Percentiles rank a stretch among this genome's conserved stretches.
These are phyloP conservation scores for Lucifuga dentata DNA, from an alignment of 2,113 vertebrate genomes.

Conservation along the genomic window DNA sequence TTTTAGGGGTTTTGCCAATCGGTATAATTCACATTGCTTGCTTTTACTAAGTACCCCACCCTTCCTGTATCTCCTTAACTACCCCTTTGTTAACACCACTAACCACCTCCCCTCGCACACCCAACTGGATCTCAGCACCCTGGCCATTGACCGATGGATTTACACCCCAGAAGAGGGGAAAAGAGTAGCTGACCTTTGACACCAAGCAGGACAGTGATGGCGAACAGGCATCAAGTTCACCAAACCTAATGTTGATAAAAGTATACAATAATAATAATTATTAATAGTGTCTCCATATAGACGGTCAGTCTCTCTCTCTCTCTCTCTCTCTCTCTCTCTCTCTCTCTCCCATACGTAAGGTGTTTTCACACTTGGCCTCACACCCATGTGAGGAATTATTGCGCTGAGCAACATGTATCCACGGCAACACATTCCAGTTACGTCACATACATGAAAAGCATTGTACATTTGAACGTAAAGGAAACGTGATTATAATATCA, in stretches of 20 bases:
- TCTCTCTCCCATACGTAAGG: too few relatives aligned
- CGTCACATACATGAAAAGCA: too few relatives aligned
- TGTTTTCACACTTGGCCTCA: too few relatives aligned
- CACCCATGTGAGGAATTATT: too few relatives aligned
- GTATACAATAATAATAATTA: not conserved
- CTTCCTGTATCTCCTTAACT: constrained; percentile 44
- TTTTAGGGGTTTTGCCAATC: constrained; percentile 14
- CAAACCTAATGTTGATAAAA: not conserved
- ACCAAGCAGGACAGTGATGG: constrained; percentile 19
- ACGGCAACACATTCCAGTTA: too few relatives aligned
- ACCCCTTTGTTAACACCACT: constrained; percentile 60
- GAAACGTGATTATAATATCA: too few relatives aligned
- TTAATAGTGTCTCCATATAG: not conserved
- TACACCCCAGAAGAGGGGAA: constrained; percentile 13
- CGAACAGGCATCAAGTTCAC: constrained; percentile 11
- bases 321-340: too few relatives aligned
- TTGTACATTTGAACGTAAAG: too few relatives aligned
- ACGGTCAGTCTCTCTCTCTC: not conserved
- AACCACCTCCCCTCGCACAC: constrained; percentile 45
- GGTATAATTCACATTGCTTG: constrained; percentile 59
- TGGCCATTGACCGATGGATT: constrained; percentile 19
- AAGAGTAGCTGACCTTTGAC: constrained; percentile 24
- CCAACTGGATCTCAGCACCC: constrained; percentile 20
- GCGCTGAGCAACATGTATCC: too few relatives aligned
- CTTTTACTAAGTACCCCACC: constrained; percentile 53